These are phyloP conservation scores for Pogonocherus hispidulus DNA, from an alignment of 2,888 invertebrate genomes.

Conservation along the genomic window DNA sequence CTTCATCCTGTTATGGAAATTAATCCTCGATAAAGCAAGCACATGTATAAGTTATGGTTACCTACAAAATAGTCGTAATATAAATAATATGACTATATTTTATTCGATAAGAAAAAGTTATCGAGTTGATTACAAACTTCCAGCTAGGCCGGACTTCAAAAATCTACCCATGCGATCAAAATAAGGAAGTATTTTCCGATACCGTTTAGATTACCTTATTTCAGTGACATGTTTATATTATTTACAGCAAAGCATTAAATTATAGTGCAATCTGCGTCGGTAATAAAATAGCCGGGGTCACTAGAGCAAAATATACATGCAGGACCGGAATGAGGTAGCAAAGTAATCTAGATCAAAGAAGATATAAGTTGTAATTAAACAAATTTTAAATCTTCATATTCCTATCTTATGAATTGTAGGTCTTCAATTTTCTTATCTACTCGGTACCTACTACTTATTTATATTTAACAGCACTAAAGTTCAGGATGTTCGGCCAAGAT, in stretches of 20 bases:
- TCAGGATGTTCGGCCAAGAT: too few species aligned
- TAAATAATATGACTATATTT: background rate
- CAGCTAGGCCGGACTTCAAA: background rate
- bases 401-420: too few species aligned
- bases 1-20: background rate
- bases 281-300: slow-evolving; percentile 22
- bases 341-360: too few species aligned
- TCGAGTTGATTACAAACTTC: slow-evolving; percentile 11
- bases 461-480: too few species aligned
- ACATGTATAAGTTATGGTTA: background rate
- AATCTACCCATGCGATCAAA: slow-evolving; percentile 27
- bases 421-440: too few species aligned
- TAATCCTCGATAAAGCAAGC: background rate
- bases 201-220: slow-evolving; percentile 27
- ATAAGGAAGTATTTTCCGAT: slow-evolving; percentile 19
- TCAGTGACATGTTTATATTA: slow-evolving; percentile 26
- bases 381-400: too few species aligned
- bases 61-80: slow-evolving; percentile 4
- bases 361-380: too few species aligned
- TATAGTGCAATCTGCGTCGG: slow-evolving; percentile 21
- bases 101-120: background rate
- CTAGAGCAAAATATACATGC: slow-evolving; percentile 11
- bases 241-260: slow-evolving; percentile 22
- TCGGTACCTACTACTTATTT: too few species aligned
- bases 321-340: slow-evolving; percentile 12